These are phyloP conservation scores for Phallusia fumigata DNA, from an alignment of 23 tunicate genomes.

Conservation along the genomic window DNA sequence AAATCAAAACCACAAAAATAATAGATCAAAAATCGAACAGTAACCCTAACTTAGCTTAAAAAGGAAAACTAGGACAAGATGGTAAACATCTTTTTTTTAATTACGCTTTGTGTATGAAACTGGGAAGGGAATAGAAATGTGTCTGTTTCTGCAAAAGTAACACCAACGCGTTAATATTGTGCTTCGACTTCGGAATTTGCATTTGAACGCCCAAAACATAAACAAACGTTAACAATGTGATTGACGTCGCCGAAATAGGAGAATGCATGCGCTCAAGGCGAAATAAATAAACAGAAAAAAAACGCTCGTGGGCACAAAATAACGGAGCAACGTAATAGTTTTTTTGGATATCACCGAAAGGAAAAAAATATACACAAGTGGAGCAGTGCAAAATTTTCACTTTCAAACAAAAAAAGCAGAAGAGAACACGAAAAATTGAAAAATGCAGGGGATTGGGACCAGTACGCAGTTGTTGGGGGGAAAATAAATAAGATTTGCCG, in stretches of 20 bases:
- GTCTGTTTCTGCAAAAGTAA: too few species aligned
- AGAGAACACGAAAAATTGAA: not conserved
- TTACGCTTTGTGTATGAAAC: too few species aligned
- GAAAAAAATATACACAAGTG: not conserved
- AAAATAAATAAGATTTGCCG: not conserved
- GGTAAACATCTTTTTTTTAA: too few species aligned
- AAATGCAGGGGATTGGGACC: not conserved
- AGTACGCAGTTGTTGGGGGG: not conserved
- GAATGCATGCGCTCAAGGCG: not conserved
- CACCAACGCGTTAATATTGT: not conserved
- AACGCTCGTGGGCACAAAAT: not conserved
- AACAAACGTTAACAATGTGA: not conserved
- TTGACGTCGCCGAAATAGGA: not conserved
- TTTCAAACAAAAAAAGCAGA: not conserved
- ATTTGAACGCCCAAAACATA: not conserved
- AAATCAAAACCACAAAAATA: not conserved
- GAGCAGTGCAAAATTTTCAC: constrained; percentile 6
- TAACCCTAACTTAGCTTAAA: not conserved
- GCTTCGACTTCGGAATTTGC: not conserved
- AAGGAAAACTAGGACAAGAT: not conserved
- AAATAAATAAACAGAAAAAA: constrained; percentile 10
- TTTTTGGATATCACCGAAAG: not conserved
- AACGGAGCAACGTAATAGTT: too few species aligned
- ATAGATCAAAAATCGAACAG: not conserved
- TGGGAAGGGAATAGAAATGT: too few species aligned